Base-by-base conservation (phyloP, 1,140 invertebrate species). In the Bactericera cockerelli region DNA sequence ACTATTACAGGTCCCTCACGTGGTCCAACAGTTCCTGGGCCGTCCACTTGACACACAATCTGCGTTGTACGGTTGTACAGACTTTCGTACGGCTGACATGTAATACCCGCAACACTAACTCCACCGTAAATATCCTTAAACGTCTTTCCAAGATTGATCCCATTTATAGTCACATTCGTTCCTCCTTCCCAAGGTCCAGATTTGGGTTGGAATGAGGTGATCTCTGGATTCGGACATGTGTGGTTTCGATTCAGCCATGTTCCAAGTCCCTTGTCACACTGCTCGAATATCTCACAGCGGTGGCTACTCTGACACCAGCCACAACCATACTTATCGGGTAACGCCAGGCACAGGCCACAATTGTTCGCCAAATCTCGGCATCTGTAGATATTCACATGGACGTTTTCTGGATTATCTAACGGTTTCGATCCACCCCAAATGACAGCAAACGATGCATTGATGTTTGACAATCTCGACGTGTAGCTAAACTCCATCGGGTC, bases 341-440 rank as follows among this genome's bases (percentile, higher is more conserved):
- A 76, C 25, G 90, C 90, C 64, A 94, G 72, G 71, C 92, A 95
- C 77, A 93, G 90, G 14, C 92, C 91, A 74, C 91, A 95, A 73
- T 94, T 94, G 69, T 93, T 87, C 10, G 91, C 89, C 90, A 94
- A 94, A 70, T 91, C 87, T 53, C 87, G 82, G 74, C 91, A 95
- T 39, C 90, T 82, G 73, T 93, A 95, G 61, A 89, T 86, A 55
- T 31, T 19, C 53, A 62, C 87, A 72, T 93, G 90, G 67, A 93
- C 90, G 71, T 93, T 89, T 71, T 93, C 85, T 1, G 92, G 92
- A 76, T 95, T 95, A 74, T 95, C 92, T 61, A 95, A 74, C 2
- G 92, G 91, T 68, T 93, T 95, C 0, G 87, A 91, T 3, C 89
- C 89, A 62, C 89, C 91, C 91, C 91, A 95, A 68, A 94, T 93